Conservation (phyloP, 2,113 vertebrate species). For the Petaurus breviceps region DNA sequence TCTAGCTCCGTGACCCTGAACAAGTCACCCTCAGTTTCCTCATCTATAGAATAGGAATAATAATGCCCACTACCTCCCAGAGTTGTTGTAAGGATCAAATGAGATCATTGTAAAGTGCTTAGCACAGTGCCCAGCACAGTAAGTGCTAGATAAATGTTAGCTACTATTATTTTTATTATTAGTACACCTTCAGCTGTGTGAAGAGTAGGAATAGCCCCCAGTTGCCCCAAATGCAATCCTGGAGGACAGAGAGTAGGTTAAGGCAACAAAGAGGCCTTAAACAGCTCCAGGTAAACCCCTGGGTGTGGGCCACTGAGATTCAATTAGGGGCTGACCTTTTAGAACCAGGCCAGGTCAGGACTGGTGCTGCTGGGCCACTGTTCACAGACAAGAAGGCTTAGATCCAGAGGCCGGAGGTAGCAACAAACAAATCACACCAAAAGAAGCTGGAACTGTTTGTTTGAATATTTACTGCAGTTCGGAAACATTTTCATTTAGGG, state of each 20-base stretch:
- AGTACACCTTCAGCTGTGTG: not conserved
- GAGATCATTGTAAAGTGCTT: not conserved
- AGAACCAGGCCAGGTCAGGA: not conserved
- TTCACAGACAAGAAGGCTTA: not conserved
- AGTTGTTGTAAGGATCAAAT: not conserved
- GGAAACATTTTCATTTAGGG: not conserved
- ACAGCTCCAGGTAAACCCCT: not conserved
- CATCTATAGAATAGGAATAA: not conserved
- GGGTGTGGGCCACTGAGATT: not conserved
- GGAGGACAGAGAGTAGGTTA: not conserved
- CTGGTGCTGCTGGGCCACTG: not conserved
- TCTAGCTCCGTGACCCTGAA: not conserved
- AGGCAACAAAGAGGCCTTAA: not conserved
- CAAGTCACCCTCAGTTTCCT: not conserved
- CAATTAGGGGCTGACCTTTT: not conserved
- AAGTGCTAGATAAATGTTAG: not conserved
- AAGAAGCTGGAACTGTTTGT: not conserved
- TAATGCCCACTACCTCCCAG: not conserved
- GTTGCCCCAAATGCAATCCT: not conserved
- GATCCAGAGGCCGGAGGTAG: not conserved
- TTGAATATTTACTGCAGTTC: not conserved
- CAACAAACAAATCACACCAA: not conserved
- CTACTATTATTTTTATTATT: not conserved
- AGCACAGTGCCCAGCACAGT: not conserved
- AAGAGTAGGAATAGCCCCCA: not conserved